Base-by-base conservation (phyloP, 2,888 invertebrate species). In the Sesia bembeciformis region DNA sequence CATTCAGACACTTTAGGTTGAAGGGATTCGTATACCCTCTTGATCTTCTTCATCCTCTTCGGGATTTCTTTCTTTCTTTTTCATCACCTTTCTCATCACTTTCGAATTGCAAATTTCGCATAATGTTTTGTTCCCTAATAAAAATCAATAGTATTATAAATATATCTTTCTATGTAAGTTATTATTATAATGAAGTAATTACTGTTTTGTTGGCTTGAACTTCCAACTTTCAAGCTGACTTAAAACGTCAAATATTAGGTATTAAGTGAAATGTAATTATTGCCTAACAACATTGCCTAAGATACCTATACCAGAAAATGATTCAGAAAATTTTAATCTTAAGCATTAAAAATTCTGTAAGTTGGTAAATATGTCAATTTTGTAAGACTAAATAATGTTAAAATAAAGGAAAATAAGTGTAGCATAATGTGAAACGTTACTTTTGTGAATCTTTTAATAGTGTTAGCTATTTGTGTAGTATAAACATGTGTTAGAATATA, bases 81-180 rank as follows among this genome's bases (percentile, higher is more conserved):
- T 94, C 78, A 91, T 82, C 69, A 91, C 84, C 87, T 92, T 95
- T 90, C 93, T 93, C 83, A 91, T 90, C 70, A 92, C 91, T 90
- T 94, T 94, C 67, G 94, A 91, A 90, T 91, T 93, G 92, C 96
- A 96, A 83, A 94, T 91, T 87, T 96, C 95, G 89, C 96, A 96
- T 83, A 95, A 92, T 73, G 95, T 96, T 93, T 94, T 95, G 93
- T 96, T 96, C 96, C 96, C 96, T 96, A 93, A 68, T 84, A 69
- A 83, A 79, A 84, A 82, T 74, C 74, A 78, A 74, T 55, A 70
- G 43, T 41, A 68, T 79, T 54, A 40, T 43, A 39, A 39, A 8
- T 7, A n/a, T 49, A 49, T 49, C 8, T n/a, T 7, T 42, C 42
- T 7, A 42, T 23, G 23, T 23, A 42, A 42, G 42, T 42, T 42